A percentile compares a stretch with the other conserved stretches of the same genome.
These are phyloP conservation scores for Sogatella furcifera DNA, from an alignment of 1,140 invertebrate species.

Conservation along the genomic window DNA sequence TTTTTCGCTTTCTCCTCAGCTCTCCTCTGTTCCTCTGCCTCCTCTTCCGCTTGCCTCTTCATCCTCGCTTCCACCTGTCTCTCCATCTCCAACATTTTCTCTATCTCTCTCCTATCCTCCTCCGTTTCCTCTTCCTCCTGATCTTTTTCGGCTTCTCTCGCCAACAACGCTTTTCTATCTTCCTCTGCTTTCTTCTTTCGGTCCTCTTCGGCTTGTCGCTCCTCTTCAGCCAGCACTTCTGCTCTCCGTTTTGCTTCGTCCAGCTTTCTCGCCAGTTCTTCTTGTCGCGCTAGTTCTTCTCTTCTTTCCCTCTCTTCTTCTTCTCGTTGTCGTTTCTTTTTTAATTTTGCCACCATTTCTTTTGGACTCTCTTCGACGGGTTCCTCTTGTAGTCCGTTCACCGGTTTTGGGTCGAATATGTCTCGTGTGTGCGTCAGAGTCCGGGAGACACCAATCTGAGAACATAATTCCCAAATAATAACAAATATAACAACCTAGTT, in stretches of 20 bases:
- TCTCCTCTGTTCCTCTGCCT: constrained; percentile 4
- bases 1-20: neutral
- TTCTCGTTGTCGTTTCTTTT: constrained; percentile 18
- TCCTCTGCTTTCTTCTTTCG: neutral
- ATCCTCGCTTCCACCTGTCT: neutral
- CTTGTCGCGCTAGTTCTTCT: constrained; percentile 20
- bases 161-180: constrained; percentile 2
- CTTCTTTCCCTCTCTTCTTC: constrained; percentile 21
- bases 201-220: constrained; percentile 1
- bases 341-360: constrained; percentile 2
- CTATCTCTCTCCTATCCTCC: neutral
- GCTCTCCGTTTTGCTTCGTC: constrained; percentile 23
- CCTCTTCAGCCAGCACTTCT: constrained; percentile 1
- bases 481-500: too few species aligned
- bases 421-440: neutral
- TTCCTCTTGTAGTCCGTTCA: neutral
- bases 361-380: constrained; percentile 9
- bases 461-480: too few species aligned
- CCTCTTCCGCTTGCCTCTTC: neutral
- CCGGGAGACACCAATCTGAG: neutral
- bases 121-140: neutral
- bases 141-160: constrained; percentile 4
- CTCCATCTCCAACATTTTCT: neutral
- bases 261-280: constrained; percentile 3
- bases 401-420: neutral